Percentiles rank a stretch among this genome's conserved stretches.
Conservation (phyloP, 1,140 invertebrate genomes). For the Drosophila simulans region DNA sequence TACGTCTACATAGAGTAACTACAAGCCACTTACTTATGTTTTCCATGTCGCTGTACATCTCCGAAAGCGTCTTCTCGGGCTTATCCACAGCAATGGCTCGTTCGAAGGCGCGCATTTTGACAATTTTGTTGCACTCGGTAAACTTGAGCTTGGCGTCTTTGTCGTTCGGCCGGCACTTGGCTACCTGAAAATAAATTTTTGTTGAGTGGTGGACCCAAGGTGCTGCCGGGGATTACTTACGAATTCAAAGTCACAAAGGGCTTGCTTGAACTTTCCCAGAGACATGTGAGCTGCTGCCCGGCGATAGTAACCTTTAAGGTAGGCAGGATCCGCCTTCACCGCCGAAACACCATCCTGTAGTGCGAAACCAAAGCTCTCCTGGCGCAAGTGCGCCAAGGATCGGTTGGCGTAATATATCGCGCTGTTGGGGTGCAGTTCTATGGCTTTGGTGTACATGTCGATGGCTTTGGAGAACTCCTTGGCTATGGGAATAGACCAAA, state of each 20-base stretch:
- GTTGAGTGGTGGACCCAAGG: background rate
- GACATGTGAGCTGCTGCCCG: slow-evolving; percentile 98
- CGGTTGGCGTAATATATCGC: slow-evolving; percentile 97
- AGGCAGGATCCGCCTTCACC: slow-evolving; percentile 94
- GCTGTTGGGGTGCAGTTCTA: slow-evolving; percentile 92
- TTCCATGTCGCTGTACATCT: slow-evolving; percentile 93
- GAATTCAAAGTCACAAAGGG: slow-evolving; percentile 98
- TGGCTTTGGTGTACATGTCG: slow-evolving; percentile 95
- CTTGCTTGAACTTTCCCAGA: slow-evolving; percentile 98
- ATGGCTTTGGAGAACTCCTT: slow-evolving; percentile 96
- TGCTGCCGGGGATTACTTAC: slow-evolving; percentile 79
- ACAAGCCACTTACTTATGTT: slow-evolving; percentile 91
- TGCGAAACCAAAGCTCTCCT: slow-evolving; percentile 97
- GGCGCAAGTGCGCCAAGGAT: slow-evolving; percentile 96
- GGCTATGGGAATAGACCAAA: slow-evolving; percentile 87
- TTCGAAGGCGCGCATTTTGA: slow-evolving; percentile 97
- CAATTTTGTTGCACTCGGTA: slow-evolving; percentile 97
- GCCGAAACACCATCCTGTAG: slow-evolving; percentile 96
- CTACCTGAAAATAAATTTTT: slow-evolving; percentile 84
- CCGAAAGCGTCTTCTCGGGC: slow-evolving; percentile 93
- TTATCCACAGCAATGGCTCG: slow-evolving; percentile 98
- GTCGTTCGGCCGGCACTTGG: slow-evolving; percentile 95
- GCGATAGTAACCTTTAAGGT: slow-evolving; percentile 98
- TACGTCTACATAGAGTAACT: background rate
- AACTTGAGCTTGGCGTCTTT: slow-evolving; percentile 97